These are phyloP conservation scores for Epizoanthus ramosus DNA, from an alignment of 92 coral and sea anemone genomes.

Conservation along the genomic window DNA sequence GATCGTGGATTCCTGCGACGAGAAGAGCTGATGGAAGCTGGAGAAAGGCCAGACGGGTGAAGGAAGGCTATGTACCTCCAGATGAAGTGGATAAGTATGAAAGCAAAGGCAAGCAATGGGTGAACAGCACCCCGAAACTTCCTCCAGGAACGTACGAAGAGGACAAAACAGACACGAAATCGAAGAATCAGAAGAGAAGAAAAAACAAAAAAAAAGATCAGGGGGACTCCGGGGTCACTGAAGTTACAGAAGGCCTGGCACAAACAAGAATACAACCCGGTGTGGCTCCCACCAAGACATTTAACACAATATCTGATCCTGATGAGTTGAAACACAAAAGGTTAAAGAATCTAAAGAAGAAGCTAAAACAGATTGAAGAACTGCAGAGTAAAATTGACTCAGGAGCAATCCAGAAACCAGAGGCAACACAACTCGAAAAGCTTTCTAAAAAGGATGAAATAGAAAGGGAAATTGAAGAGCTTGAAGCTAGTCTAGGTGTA, in stretches of 20 bases:
- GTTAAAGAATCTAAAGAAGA: slow-evolving; percentile 87
- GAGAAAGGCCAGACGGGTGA: slow-evolving; percentile 95
- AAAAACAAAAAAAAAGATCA: slow-evolving; percentile 72
- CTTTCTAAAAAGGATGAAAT: slow-evolving; percentile 71
- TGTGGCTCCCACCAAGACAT: slow-evolving; percentile 61
- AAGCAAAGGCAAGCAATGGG: slow-evolving; percentile 97
- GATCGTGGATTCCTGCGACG: slow-evolving; percentile 94
- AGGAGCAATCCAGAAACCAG: slow-evolving; percentile 81
- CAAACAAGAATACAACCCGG: slow-evolving; percentile 41
- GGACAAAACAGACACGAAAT: slow-evolving; percentile 47
- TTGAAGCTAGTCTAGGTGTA: slow-evolving; percentile 52
- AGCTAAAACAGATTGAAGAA: slow-evolving; percentile 93
- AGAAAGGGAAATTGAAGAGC: slow-evolving; percentile 75
- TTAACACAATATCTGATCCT: slow-evolving; percentile 66
- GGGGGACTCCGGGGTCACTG: slow-evolving; percentile 37
- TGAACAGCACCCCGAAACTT: slow-evolving; percentile 64
- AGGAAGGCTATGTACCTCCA: slow-evolving; percentile 94
- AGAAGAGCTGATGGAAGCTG: slow-evolving; percentile 96
- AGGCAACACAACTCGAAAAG: slow-evolving; percentile 83
- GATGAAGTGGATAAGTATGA: slow-evolving; percentile 98
- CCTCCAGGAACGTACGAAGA: slow-evolving; percentile 86
- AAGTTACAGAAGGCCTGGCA: slow-evolving; percentile 54
- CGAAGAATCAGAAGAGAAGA: slow-evolving; percentile 86
- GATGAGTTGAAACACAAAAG: slow-evolving; percentile 78
- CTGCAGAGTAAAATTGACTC: slow-evolving; percentile 87